A percentile compares a stretch with the other conserved stretches of the same genome.
Conservation (phyloP, 2,113 vertebrate species). For the Oncorhynchus gorbuscha region DNA sequence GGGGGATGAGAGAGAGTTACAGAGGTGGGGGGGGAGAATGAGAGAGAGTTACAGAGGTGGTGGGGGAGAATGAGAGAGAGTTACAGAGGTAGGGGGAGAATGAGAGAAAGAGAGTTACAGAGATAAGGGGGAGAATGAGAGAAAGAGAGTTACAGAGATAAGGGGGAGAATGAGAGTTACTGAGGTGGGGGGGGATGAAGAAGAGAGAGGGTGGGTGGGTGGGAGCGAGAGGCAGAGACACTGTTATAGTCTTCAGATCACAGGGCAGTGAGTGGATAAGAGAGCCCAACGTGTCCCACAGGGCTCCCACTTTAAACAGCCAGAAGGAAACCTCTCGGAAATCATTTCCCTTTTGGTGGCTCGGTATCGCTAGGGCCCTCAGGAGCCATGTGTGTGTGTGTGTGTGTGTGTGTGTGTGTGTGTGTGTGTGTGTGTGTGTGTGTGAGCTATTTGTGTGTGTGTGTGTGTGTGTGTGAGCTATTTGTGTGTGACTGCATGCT, state of each 20-base stretch:
- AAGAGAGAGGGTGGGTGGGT: too few relatives aligned
- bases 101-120: too few relatives aligned
- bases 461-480: neutral
- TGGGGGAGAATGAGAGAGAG: too few relatives aligned
- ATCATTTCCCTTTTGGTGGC: conserved; percentile 70
- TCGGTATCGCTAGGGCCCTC: conserved; percentile 62
- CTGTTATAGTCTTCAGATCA: conserved; percentile 62
- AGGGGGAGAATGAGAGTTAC: too few relatives aligned
- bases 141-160: too few relatives aligned
- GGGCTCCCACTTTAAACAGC: conserved; percentile 53
- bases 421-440: neutral
- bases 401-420: neutral
- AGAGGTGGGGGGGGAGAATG: conserved; percentile 38
- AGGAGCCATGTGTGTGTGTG: conserved; percentile 58
- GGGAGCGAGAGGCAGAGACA: too few relatives aligned
- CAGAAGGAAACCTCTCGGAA: conserved; percentile 71
- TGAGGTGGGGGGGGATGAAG: too few relatives aligned
- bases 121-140: neutral
- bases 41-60: too few relatives aligned
- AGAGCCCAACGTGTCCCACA: conserved; percentile 70
- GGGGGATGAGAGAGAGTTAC: neutral
- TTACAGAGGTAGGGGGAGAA: neutral
- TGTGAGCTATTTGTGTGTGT: conserved; percentile 33
- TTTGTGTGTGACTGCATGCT: too few relatives aligned
- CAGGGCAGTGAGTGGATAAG: conserved; percentile 71